Conservation (phyloP, 2,113 vertebrate genomes). For the Neodon shergylaensis region DNA sequence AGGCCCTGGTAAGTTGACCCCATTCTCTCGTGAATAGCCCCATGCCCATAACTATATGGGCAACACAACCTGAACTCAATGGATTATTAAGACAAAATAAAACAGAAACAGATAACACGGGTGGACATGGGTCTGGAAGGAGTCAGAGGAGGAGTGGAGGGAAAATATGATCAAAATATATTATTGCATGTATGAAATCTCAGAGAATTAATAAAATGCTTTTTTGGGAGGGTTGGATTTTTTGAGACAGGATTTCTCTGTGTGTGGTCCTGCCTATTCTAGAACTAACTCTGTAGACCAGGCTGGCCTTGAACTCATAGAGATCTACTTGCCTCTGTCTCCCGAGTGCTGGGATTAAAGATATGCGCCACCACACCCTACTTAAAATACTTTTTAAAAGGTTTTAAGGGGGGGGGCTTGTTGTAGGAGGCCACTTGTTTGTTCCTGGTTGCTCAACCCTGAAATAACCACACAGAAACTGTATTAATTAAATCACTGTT, state of each 20-base stretch:
- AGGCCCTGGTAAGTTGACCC: background rate
- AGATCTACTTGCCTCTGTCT: background rate
- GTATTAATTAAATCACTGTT: no score
- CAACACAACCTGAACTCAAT: background rate
- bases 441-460: no score
- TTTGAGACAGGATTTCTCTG: background rate
- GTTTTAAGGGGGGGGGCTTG: background rate
- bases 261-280: background rate
- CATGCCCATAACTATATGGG: background rate
- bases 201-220: background rate
- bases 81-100: background rate
- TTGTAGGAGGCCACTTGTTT: no score
- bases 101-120: background rate
- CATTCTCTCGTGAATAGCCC: background rate
- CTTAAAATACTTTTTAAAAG: background rate
- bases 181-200: background rate
- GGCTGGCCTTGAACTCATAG: background rate
- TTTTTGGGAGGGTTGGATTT: background rate
- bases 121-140: background rate
- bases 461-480: no score
- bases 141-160: background rate
- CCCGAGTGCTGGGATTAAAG: background rate
- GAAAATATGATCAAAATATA: background rate
- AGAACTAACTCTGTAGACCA: background rate
- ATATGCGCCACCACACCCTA: background rate